phyloP scores from a whole-genome alignment of 2,888 invertebrate species.

The Eristalis tenax region DNA sequence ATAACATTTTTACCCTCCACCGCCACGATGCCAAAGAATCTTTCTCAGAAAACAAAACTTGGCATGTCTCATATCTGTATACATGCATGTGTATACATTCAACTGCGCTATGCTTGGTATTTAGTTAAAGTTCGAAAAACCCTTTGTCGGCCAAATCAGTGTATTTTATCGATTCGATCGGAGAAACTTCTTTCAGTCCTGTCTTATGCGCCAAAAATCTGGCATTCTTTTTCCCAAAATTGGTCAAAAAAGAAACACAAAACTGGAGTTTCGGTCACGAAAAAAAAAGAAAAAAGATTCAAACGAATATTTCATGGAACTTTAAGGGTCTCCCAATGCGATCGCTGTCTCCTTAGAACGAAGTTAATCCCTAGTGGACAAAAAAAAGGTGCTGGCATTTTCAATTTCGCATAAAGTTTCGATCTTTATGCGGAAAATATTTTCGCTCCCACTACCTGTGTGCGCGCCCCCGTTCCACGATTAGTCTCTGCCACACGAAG shows the following conservation, averaged over 20 bases:
- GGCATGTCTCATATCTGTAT: neutral
- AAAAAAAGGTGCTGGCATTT: slow-evolving; percentile 12
- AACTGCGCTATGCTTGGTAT: neutral
- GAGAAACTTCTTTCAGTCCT: slow-evolving; percentile 22
- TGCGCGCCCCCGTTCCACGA: neutral
- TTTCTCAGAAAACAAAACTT: slow-evolving; percentile 34
- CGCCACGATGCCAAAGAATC: neutral
- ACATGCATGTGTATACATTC: neutral
- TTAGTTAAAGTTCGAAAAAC: neutral
- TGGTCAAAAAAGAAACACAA: slow-evolving; percentile 18
- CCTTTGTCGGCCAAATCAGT: slow-evolving; percentile 29
- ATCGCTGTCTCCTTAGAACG: neutral
- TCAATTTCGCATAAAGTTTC: slow-evolving; percentile 56
- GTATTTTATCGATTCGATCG: slow-evolving; percentile 60
- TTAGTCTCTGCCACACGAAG: neutral
- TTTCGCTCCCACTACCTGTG: neutral
- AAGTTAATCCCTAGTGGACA: neutral
- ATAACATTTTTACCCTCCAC: neutral
- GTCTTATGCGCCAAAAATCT: slow-evolving; percentile 53
- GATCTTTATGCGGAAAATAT: slow-evolving; percentile 56
- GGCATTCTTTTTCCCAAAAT: slow-evolving; percentile 43
- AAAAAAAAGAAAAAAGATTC: slow-evolving; percentile 18
- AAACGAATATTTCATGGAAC: slow-evolving; percentile 57
- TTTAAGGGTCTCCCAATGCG: slow-evolving; percentile 39
- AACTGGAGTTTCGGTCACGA: slow-evolving; percentile 21